phyloP scores from a whole-genome alignment of 2,797 vertebrate genomes.

The Cirrhinus mrigala region DNA sequence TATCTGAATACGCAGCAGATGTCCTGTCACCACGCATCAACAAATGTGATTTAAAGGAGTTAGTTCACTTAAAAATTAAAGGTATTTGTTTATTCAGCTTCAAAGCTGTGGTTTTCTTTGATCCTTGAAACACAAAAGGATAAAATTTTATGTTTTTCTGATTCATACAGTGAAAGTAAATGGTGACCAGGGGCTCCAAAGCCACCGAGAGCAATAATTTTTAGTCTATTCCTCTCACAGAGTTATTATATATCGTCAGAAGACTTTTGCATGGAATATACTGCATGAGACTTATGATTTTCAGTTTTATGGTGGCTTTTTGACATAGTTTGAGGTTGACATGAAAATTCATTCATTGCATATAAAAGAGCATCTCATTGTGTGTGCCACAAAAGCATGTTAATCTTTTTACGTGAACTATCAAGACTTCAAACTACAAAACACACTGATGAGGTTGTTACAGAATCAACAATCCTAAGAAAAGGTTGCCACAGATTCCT shows the following conservation, averaged over 20 bases:
- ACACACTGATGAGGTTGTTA: neutral
- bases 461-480: neutral
- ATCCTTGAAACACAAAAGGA: neutral
- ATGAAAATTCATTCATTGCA: neutral
- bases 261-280: neutral
- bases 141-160: neutral
- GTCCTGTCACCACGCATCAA: neutral
- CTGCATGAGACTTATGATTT: neutral
- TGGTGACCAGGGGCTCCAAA: neutral
- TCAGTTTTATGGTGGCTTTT: neutral
- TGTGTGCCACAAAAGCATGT: neutral
- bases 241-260: neutral
- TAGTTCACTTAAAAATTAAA: neutral
- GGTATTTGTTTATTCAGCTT: neutral
- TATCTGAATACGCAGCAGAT: constrained; percentile 4
- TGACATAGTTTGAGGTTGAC: neutral
- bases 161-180: neutral
- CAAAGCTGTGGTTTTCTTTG: neutral
- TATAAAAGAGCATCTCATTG: neutral
- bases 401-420: neutral
- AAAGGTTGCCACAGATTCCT: neutral
- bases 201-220: neutral
- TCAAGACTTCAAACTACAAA: neutral
- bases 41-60: neutral
- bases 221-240: neutral